Conservation (phyloP, 2,113 vertebrate species). For the rabbit (Oryctolagus cuniculus) region mOryCun1.1 NC_091453.1:98386501-98387000, state of each 20-base stretch:
- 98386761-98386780: constrained; percentile 31
- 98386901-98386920: background rate
- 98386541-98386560: constrained; percentile 37
- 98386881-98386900: background rate
- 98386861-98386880: background rate
- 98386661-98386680: constrained; percentile 24
- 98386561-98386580: constrained; percentile 8
- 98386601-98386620: constrained; percentile 20
- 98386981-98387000: background rate
- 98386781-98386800: constrained; percentile 28
- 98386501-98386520: constrained; percentile 17
- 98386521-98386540: background rate
- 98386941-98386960: constrained; percentile 15
- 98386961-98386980: constrained; percentile 42
- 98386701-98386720: constrained; percentile 1
- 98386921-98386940: constrained; percentile 34
- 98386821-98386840: background rate
- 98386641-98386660: constrained; percentile 40
- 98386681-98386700: background rate
- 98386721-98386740: background rate
- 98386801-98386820: background rate
- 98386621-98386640: background rate
- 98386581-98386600: constrained; percentile 25
- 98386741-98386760: constrained; percentile 37
- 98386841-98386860: background rate